Percentiles rank a stretch among this genome's conserved stretches.
Evolutionary conservation across 23 tunicate genomes (phyloP).

Genomic region (Trididemnum miniatum): DNA sequence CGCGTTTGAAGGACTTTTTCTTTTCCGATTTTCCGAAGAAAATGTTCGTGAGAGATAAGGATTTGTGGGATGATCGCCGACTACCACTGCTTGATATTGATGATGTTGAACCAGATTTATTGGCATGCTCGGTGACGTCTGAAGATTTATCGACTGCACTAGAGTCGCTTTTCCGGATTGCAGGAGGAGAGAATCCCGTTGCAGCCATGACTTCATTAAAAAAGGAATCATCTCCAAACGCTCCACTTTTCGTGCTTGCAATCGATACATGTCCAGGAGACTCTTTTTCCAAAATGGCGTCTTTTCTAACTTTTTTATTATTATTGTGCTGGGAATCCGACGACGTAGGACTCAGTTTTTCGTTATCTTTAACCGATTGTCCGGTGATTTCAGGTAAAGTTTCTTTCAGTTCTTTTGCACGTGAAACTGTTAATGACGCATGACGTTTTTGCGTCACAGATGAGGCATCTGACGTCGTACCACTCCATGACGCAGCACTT

Average conservation of each 20-base stretch:
- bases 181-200: not conserved
- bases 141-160: not conserved
- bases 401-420: slow-evolving; percentile 11
- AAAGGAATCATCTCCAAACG: slow-evolving; percentile 10
- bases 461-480: slow-evolving; percentile 3
- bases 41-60: slow-evolving; percentile 26
- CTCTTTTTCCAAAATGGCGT: not conserved
- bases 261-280: not conserved
- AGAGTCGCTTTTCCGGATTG: not conserved
- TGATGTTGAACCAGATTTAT: slow-evolving; percentile 39
- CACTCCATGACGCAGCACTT: slow-evolving; percentile 78
- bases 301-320: not conserved
- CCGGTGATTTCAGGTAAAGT: not conserved
- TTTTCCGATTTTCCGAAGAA: slow-evolving; percentile 36
- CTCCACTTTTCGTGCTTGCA: not conserved
- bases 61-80: slow-evolving; percentile 13
- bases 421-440: slow-evolving; percentile 20
- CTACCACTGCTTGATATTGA: slow-evolving; percentile 42
- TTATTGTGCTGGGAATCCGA: not conserved
- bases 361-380: too few relatives aligned
- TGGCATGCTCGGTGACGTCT: not conserved
- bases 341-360: not conserved
- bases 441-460: slow-evolving; percentile 24
- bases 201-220: slow-evolving; percentile 56
- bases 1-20: slow-evolving; percentile 26